Evolutionary conservation across 2,888 invertebrate genomes (phyloP).

Genomic region (Escarpia spicata): DNA sequence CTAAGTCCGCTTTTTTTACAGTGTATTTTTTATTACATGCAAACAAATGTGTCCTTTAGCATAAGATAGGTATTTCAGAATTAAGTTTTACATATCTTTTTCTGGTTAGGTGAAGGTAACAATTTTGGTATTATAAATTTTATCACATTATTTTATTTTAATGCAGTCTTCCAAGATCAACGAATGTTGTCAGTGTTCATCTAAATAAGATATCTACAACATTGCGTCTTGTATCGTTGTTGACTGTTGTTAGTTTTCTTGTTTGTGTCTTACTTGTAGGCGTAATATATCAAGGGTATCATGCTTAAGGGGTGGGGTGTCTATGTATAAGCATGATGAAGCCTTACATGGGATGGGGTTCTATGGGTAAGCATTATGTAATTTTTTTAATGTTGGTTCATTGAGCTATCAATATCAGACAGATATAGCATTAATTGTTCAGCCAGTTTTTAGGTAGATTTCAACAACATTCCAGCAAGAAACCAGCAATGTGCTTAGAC

Average conservation of each 20-base stretch:
- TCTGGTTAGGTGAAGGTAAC: background rate
- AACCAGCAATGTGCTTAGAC: too few relatives aligned
- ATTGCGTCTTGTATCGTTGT: background rate
- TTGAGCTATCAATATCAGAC: too few relatives aligned
- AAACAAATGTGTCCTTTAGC: background rate
- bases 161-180: background rate
- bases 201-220: background rate
- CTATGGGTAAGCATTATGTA: too few relatives aligned
- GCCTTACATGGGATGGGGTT: too few relatives aligned
- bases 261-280: background rate
- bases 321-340: too few relatives aligned
- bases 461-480: too few relatives aligned
- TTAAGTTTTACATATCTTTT: background rate
- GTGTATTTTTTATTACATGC: background rate
- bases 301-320: too few relatives aligned
- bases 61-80: background rate
- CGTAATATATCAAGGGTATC: too few relatives aligned
- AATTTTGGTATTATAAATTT: background rate
- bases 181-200: background rate
- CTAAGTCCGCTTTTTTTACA: background rate
- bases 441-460: too few relatives aligned
- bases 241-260: background rate
- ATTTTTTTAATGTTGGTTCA: too few relatives aligned
- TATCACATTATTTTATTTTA: background rate
- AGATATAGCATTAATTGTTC: too few relatives aligned